Evolutionary conservation across 2,888 invertebrate genomes (phyloP), one percentile per base, ranked within the genome.

Genomic region (Anorthoa munda): DNA sequence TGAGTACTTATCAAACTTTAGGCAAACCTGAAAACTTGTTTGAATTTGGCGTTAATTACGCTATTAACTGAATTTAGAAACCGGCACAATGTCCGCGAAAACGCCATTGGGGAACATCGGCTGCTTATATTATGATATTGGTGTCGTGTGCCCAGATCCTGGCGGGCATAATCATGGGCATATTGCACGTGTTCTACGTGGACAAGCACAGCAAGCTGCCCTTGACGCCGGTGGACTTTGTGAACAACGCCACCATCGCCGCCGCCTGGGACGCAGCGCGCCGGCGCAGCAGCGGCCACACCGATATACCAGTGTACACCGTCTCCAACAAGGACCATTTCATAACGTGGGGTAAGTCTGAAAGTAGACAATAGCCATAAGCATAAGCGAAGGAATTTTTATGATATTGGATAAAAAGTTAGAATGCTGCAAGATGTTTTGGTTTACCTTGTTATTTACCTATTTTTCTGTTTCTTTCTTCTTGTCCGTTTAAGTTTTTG

Each of bases 191-290:
- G n/a, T 59, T 78, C 21, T 72, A 53, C n/a, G 68, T 69, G 0
- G 53, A 75, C 18, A 60, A 50, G 18, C 17, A 75, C 60, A 13
- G 46, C 2, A 53, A 64, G 12, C 2, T 84, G 3, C 46, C 83
- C 0, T 0, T 73, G 2, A 81, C 84, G 3, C 83, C 83, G 0
- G 75, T 84, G 0, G 84, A 83, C 59, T 75, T 50, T 12, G 83
- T 83, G 5, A 83, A 83, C 31, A 83, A 83, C 31, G 78, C 84
- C 4, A 75, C 73, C 4, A 75, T 83, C 4, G 75, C 66, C 1
- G 78, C 83, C 3, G 75, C 61, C 2, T 83, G 83, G 84, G 84
- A 83, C 23, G 69, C 82, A 0, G 58, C 56, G 0, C 17, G 0
- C 4, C 48, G 48, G 12, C 50, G 77, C 4, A 13, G 3, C 9